phyloP scores from a whole-genome alignment of 2,888 invertebrate genomes.

The Amorpha juglandis region DNA sequence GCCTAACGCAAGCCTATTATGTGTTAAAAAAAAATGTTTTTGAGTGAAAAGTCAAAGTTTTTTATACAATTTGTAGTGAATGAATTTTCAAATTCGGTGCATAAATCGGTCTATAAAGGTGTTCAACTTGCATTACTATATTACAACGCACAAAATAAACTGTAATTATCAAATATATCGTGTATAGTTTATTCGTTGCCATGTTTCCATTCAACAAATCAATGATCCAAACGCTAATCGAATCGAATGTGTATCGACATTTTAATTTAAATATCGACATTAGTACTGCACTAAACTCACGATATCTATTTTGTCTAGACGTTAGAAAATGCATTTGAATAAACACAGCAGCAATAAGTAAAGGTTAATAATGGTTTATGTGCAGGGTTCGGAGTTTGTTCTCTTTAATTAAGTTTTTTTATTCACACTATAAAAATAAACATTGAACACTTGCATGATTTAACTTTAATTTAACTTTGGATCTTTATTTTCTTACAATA shows the following conservation, averaged over 20 bases:
- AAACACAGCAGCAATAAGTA: conserved; percentile 5
- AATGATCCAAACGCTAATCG: background rate
- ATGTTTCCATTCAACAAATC: background rate
- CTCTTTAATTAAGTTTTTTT: background rate
- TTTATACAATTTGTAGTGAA: no score
- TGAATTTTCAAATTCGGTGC: no score
- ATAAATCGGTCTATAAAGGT: no score
- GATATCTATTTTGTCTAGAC: conserved; percentile 35
- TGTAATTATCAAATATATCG: background rate
- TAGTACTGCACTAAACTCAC: conserved; percentile 9
- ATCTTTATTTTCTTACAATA: no score
- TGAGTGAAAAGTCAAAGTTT: no score
- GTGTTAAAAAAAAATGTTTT: no score
- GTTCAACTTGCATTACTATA: no score
- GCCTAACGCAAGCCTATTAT: no score
- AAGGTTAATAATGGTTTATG: conserved; percentile 4
- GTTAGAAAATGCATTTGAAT: conserved; percentile 25
- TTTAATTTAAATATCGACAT: background rate
- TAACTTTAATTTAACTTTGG: background rate
- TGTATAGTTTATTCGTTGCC: background rate
- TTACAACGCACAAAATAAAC: no score
- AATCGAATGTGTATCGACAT: background rate
- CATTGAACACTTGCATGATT: background rate
- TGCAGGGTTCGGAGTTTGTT: conserved; percentile 15
- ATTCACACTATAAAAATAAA: background rate